Evolutionary conservation across 2,797 vertebrate genomes (phyloP), one percentile per base, ranked within the genome.

Genomic region (Rhinatrema bivittatum): DNA sequence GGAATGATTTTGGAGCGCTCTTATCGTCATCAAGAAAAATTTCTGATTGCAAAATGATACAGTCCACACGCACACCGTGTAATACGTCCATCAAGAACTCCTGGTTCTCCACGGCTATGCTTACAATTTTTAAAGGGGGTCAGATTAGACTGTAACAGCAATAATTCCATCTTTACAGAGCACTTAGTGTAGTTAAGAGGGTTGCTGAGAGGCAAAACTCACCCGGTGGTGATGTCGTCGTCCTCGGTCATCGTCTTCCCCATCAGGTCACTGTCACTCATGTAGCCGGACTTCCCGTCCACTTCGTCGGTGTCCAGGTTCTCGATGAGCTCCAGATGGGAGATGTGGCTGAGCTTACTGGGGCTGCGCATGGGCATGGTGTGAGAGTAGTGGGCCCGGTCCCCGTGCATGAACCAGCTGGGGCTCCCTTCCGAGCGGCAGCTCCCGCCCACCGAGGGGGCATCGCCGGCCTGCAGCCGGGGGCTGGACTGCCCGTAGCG

Each of bases 401-500:
- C 66, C 3, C 72, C 85, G 0, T 83, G 87, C 72, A 29, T 30
- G 58, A 70, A 82, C 82, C 82, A 85, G 51, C 79, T 44, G 0
- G 81, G 74, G 2, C 74, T 60, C 24, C 80, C 80, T 53, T 84
- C 84, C 0, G 83, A 69, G 27, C 83, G 83, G 76, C 89, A 91
- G 6, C 74, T 73, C 1, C 86, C 92, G 6, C 89, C 89, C 1
- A 90, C 90, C 0, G 94, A 98, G 0, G 93, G 94, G 1, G 93
- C 93, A 0, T 96, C 93, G 0, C 94, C 94, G 0, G 94, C 94
- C 78, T 98, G 94, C 49, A 98, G 79, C 9, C 94, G 85, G 0
- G 94, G 94, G 54, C 93, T 97, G 5, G 94, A 88, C 65, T 97
- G 93, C 35, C 93, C 93, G 0, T 94, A 92, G 39, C 90, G 91